Evolutionary conservation across 2,888 invertebrate genomes (phyloP), one percentile per base, ranked within the genome.

Genomic region (Hypolimnas misippus): DNA sequence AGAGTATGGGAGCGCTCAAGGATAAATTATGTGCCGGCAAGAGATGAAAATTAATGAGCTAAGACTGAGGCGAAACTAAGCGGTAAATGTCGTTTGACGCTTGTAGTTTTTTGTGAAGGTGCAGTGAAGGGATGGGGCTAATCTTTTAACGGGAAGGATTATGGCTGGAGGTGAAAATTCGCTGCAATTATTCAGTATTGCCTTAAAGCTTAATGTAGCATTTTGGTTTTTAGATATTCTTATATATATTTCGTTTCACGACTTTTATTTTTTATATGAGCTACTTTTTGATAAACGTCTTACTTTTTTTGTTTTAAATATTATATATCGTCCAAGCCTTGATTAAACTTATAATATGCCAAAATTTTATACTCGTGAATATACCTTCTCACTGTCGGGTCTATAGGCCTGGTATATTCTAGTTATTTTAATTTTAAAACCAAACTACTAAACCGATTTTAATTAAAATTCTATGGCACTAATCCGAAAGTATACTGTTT

Each of bases 11-110:
- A 83, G 87, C 91, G 83, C 82, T 92, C 87, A 83, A 88, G 84
- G 81, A 88, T 87, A 86, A 92, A 88, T 91, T 91, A 92, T 90
- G 91, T 85, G 84, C 80, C 80, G 82, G 84, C 52, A 52, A 62
- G 84, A 90, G 91, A 91, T 90, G 91, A 90, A 90, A 92, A 92
- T 91, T 92, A 92, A 92, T 91, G 92, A 92, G 86, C 81, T 86
- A 89, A 87, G 86, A 89, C 83, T 83, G 87, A 86, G 49, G 75
- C 62, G 65, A 63, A 69, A 70, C 69, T 69, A 69, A 67, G 69
- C 66, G 66, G 62, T 67, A 65, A 63, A 67, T 66, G 67, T 66
- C 61, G 60, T 65, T 69, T 61, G 60, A 62, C 51, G 62, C 50
- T 63, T 59, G 65, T 70, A 69, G 67, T 70, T 70, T 70, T 68